Conservation (phyloP, 2,113 vertebrate genomes). For the Myotis davidii region DNA sequence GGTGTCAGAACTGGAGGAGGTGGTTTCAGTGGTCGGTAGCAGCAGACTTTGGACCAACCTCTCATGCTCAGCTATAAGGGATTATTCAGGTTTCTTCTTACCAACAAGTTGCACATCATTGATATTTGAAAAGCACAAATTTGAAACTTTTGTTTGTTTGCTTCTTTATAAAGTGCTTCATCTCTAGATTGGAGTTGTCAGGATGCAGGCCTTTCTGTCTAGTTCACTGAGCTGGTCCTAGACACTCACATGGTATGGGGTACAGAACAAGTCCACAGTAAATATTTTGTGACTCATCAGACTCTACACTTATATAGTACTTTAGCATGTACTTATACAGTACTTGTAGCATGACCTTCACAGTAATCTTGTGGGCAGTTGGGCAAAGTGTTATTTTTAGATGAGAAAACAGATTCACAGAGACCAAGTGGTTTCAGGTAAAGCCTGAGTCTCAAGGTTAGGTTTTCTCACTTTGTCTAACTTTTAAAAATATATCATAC, state of each 20-base stretch:
- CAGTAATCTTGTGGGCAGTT: background rate
- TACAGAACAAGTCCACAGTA: background rate
- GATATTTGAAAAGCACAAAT: background rate
- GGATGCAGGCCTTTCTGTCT: background rate
- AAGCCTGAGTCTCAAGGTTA: background rate
- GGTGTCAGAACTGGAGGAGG: background rate
- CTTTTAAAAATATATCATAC: background rate
- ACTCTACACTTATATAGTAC: background rate
- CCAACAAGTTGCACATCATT: background rate
- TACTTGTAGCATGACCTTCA: background rate
- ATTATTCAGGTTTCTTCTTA: background rate
- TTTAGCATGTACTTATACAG: background rate
- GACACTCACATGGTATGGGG: background rate
- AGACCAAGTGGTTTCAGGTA: background rate
- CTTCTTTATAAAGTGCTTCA: constrained; percentile 4
- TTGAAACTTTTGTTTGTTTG: background rate
- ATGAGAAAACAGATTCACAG: constrained; percentile 30
- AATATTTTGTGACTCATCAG: background rate
- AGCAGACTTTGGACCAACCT: background rate
- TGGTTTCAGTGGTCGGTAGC: background rate
- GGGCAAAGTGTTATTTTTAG: constrained; percentile 7
- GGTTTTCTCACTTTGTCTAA: background rate
- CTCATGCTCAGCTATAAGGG: background rate
- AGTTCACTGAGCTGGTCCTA: background rate
- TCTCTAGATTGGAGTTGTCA: background rate